A percentile compares a stretch with the other conserved stretches of the same genome.
These are phyloP conservation scores for Chrysocyon brachyurus DNA, from an alignment of 2,797 vertebrate genomes.

Conservation along the genomic window DNA sequence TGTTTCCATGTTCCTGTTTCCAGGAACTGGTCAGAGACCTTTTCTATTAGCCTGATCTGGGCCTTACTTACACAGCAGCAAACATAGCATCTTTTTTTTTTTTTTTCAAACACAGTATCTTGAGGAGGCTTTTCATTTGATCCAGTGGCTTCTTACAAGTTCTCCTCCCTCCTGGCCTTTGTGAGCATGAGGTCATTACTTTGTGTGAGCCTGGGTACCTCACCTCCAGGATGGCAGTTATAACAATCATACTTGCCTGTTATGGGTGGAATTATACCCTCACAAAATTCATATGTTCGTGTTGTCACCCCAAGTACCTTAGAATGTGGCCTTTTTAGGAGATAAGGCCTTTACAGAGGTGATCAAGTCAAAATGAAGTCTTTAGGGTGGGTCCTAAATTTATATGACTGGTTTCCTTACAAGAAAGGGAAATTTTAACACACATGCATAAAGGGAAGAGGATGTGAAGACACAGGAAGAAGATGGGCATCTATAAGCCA, in stretches of 20 bases:
- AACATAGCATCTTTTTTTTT: background rate
- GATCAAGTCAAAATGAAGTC: background rate
- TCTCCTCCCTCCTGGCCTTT: background rate
- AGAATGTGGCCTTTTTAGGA: background rate
- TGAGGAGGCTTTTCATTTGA: background rate
- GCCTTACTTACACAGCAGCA: background rate
- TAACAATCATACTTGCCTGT: fast-evolving
- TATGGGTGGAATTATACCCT: background rate
- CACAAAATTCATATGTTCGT: fast-evolving
- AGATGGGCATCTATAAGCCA: fast-evolving
- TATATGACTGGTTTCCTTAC: fast-evolving
- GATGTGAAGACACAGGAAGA: no score
- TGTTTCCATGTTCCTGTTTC: background rate
- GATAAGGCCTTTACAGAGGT: background rate
- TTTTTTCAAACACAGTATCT: background rate
- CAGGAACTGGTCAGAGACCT: background rate
- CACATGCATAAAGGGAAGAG: fast-evolving
- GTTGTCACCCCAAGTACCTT: background rate
- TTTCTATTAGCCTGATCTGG: background rate
- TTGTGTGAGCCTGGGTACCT: background rate
- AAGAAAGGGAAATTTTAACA: background rate
- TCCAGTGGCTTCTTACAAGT: fast-evolving
- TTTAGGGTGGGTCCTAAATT: fast-evolving
- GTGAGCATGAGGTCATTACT: background rate
- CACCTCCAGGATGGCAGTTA: background rate